Evolutionary conservation across 2,113 vertebrate genomes (phyloP).

Genomic region (Numenius arquata): DNA sequence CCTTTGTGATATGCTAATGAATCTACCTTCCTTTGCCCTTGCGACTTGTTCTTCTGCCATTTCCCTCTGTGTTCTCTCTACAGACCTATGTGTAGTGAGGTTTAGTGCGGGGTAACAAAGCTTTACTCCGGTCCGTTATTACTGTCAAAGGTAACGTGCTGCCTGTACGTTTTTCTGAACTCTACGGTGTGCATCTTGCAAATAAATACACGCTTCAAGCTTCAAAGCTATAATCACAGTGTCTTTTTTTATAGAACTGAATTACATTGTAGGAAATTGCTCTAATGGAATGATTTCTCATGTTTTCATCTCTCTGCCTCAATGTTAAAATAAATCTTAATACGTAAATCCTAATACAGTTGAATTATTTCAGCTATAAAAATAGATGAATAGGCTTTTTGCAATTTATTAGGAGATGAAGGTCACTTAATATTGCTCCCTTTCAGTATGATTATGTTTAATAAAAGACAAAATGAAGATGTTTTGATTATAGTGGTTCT

Average conservation of each 20-base stretch:
- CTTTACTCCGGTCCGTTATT: not conserved
- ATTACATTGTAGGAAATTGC: slow-evolving; percentile 40
- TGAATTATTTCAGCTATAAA: slow-evolving; percentile 35
- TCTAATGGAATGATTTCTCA: slow-evolving; percentile 50
- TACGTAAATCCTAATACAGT: not conserved
- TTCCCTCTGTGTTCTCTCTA: not conserved
- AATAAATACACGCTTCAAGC: slow-evolving; percentile 42
- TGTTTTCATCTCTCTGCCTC: slow-evolving; percentile 35
- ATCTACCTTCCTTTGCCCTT: not conserved
- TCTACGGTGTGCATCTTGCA: not conserved
- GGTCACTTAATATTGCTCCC: slow-evolving; percentile 4
- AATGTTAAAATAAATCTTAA: slow-evolving; percentile 37
- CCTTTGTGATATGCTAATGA: not conserved
- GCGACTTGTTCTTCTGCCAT: not conserved
- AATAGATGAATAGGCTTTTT: slow-evolving; percentile 7
- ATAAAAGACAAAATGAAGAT: slow-evolving; percentile 5
- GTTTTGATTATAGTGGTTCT: not conserved
- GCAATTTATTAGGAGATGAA: slow-evolving; percentile 15
- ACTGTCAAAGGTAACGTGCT: not conserved
- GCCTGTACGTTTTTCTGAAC: not conserved
- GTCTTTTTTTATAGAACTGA: slow-evolving; percentile 36
- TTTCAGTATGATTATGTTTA: not conserved
- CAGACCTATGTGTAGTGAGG: not conserved
- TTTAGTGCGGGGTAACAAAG: not conserved
- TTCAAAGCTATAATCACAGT: slow-evolving; percentile 37